Percentiles rank a stretch among this genome's conserved stretches.
Conservation (phyloP, 1,140 invertebrate species). For the Delia radicum region DNA sequence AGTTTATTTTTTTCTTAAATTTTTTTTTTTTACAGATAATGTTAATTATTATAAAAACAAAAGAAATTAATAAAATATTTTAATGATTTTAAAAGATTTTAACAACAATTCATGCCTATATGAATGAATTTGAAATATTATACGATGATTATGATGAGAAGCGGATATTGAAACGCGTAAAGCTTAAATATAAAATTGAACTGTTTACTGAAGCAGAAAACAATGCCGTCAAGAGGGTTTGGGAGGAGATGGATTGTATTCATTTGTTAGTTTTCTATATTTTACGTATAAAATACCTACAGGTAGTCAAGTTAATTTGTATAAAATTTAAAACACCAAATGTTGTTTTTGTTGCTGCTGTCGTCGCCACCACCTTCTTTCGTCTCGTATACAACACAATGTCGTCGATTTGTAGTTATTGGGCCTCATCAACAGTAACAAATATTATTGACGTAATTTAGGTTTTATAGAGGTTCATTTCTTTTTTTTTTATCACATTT, state of each 20-base stretch:
- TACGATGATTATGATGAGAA: conserved; percentile 19
- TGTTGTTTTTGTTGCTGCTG: background rate
- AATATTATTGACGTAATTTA: background rate
- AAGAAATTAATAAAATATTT: background rate
- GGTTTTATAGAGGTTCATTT: background rate
- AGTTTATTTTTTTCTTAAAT: background rate
- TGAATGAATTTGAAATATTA: background rate
- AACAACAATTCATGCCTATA: background rate
- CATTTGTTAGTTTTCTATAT: background rate
- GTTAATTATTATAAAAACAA: background rate
- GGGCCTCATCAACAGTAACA: background rate
- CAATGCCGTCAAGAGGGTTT: background rate
- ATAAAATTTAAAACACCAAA: background rate
- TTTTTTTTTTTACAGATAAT: background rate
- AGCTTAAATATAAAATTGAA: too few species aligned
- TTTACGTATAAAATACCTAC: background rate
- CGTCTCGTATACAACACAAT: background rate
- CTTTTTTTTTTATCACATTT: too few species aligned
- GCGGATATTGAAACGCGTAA: conserved; percentile 5
- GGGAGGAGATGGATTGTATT: background rate
- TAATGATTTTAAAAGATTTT: background rate
- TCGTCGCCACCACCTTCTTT: background rate
- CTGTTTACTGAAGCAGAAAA: conserved; percentile 17
- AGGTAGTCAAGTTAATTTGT: background rate
- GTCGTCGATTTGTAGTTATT: background rate